These are phyloP conservation scores for Calosoma granatense DNA, from an alignment of 1,140 invertebrate species.

Conservation along the genomic window DNA sequence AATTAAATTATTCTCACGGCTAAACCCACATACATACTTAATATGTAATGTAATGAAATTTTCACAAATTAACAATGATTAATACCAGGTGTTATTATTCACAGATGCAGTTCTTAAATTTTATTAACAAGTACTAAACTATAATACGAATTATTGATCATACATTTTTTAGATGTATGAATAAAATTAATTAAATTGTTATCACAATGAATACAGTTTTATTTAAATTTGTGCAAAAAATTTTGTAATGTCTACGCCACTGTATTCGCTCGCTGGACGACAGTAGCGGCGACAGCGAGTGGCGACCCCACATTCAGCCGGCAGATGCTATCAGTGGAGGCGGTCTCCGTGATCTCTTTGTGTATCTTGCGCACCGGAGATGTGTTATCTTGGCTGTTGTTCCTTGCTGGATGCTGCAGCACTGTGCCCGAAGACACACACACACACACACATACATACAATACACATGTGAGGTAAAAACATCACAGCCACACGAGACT, in stretches of 20 bases:
- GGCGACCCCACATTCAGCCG: background rate
- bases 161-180: background rate
- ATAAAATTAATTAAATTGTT: background rate
- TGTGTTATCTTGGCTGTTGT: background rate
- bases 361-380: background rate
- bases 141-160: no score
- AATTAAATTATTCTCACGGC: no score
- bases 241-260: background rate
- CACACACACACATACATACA: no score
- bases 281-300: background rate
- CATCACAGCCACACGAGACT: background rate
- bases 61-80: no score
- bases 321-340: background rate
- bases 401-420: background rate
- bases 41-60: no score
- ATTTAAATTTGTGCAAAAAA: background rate
- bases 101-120: no score
- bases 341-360: background rate
- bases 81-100: no score
- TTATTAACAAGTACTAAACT: no score
- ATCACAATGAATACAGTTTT: background rate
- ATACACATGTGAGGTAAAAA: no score
- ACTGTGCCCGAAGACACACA: no score
- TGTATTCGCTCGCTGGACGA: background rate
- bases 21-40: no score